Base-by-base conservation (phyloP, 1,140 invertebrate species). In the Meloidogyne hapla region DNA sequence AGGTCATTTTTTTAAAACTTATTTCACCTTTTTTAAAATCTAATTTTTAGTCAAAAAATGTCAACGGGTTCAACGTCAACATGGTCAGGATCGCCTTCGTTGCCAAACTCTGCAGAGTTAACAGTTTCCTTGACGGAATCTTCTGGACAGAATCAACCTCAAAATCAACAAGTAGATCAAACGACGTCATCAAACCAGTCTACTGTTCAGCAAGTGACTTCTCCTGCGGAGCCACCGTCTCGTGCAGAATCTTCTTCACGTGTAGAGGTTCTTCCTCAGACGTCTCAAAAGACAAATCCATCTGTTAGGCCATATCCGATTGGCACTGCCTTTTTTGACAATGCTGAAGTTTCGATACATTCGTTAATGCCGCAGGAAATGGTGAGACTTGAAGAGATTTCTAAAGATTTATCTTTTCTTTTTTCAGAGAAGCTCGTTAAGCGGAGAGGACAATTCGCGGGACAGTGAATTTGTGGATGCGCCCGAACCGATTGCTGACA, bases 251-350 rank as follows among this genome's bases (percentile, higher is more conserved):
- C 18, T 56, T 56, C 48, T 48, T 5, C 45, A n/a, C 48, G 48
- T 56, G 18, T 9, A n/a, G 48, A 56, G 4, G 2, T 56, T 56
- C n/a, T 21, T 56, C 1, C 48, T 21, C 18, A 56, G 15, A 4
- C 45, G 15, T 18, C 45, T 48, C 45, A 48, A 48, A 1, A 48
- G 15, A 56, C 4, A 8, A n/a, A n/a, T 6, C 5, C n/a, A 9
- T 4, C 15, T 48, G 13, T 13, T 6, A 6, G 2, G 18, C 48
- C 48, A n/a, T 18, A 56, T 56, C 48, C 48, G n/a, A 1, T 56
- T 56, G 48, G 48, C 18, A 56, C 48, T n/a, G 48, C 48, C n/a
- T 56, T n/a, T 56, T 56, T 56, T n/a, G 48, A 56, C 48, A 56
- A 56, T n/a, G 6, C n/a, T 56, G 18, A n/a, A 8, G 48, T 56